A percentile compares a stretch with the other conserved stretches of the same genome.
Evolutionary conservation across 2,888 invertebrate genomes (phyloP).

Genomic region (Drosophila parthenogenetica): DNA sequence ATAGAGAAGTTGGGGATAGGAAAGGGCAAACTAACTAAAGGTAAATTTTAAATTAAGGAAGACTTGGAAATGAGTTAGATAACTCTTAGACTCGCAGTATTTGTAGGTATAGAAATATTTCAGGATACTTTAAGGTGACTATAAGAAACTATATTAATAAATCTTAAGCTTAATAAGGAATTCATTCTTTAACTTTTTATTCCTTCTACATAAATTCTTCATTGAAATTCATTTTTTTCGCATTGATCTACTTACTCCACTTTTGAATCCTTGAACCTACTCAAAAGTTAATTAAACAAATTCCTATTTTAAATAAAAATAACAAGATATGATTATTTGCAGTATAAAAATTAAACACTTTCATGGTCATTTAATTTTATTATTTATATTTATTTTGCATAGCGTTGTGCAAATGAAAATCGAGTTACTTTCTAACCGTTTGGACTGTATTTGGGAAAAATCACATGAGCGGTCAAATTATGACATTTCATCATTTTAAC

Average conservation of each 20-base stretch:
- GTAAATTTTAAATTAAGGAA: no score
- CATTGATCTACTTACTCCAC: no score
- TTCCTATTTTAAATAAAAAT: neutral
- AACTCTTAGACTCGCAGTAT: no score
- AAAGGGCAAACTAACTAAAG: neutral
- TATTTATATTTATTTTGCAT: neutral
- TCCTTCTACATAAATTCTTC: no score
- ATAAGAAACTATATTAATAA: no score
- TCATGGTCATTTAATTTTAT: conserved; percentile 21
- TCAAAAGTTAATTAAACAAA: neutral
- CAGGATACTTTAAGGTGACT: no score
- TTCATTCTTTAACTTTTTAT: no score
- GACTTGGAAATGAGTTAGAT: no score
- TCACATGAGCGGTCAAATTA: conserved; percentile 62
- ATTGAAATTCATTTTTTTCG: no score
- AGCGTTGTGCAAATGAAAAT: conserved; percentile 38
- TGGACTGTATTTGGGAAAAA: conserved; percentile 20
- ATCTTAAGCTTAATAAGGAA: no score
- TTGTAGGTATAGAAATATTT: neutral
- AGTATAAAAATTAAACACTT: conserved; percentile 3
- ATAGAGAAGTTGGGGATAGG: neutral
- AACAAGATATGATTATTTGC: no score
- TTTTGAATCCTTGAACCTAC: no score
- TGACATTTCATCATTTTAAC: conserved; percentile 73
- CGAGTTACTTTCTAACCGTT: conserved; percentile 67